Evolutionary conservation across 2,888 invertebrate genomes (phyloP).

Genomic region (Cryptophagus acutangulus): DNA sequence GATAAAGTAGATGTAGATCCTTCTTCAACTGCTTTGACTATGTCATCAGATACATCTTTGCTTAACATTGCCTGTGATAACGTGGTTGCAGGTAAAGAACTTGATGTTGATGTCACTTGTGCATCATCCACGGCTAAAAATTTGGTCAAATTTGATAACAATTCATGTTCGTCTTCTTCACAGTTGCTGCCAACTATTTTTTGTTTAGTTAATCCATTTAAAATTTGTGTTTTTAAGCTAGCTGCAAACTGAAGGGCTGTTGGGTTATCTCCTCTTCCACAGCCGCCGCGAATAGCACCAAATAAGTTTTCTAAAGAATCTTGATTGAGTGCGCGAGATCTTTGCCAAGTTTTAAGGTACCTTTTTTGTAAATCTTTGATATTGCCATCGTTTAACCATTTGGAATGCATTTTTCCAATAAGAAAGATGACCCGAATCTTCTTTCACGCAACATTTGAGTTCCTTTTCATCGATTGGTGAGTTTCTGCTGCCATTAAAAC

Average conservation of each 20-base stretch:
- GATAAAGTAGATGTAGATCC: slow-evolving; percentile 10
- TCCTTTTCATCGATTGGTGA: slow-evolving; percentile 14
- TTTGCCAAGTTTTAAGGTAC: background rate
- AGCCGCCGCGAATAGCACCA: slow-evolving; percentile 15
- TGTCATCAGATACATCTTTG: too few relatives aligned
- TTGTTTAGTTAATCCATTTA: slow-evolving; percentile 12
- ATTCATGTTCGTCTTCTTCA: background rate
- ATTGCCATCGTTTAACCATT: background rate
- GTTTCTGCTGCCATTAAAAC: slow-evolving; percentile 8
- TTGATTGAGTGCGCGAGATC: background rate
- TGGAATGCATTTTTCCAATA: slow-evolving; percentile 4
- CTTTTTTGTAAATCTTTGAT: background rate
- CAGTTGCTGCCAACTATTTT: background rate
- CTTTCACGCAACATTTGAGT: slow-evolving; percentile 4
- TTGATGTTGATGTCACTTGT: too few relatives aligned
- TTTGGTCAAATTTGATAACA: background rate
- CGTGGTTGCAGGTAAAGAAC: too few relatives aligned
- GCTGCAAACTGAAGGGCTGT: slow-evolving; percentile 13
- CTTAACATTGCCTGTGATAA: too few relatives aligned
- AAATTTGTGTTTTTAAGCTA: slow-evolving; percentile 14
- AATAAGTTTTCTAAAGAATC: slow-evolving; percentile 16
- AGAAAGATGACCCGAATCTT: slow-evolving; percentile 4
- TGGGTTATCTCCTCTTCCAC: slow-evolving; percentile 19
- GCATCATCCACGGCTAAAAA: slow-evolving; percentile 7
- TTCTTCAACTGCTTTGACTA: background rate